Conservation (phyloP, 2,888 invertebrate genomes). For the Hypomecis atomaria region DNA sequence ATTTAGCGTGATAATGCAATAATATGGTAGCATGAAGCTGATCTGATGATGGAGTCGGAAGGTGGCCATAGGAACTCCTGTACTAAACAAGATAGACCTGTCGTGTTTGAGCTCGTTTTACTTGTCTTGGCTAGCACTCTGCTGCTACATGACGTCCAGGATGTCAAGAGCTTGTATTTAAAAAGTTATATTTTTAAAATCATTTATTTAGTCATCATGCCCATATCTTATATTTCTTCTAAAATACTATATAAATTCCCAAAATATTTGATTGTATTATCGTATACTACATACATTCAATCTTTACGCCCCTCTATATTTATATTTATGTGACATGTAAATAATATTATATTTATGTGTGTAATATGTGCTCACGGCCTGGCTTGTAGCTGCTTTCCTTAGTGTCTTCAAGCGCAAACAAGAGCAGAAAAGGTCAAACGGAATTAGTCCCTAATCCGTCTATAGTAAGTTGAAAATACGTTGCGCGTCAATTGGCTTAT, state of each 20-base stretch:
- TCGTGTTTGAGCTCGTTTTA: too few relatives aligned
- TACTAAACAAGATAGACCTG: too few relatives aligned
- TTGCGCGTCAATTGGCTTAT: conserved; percentile 30
- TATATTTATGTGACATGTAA: conserved; percentile 43
- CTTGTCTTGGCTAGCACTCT: too few relatives aligned
- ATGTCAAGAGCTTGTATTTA: too few relatives aligned
- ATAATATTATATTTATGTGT: conserved; percentile 56
- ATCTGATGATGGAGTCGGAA: too few relatives aligned
- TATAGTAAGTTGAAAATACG: conserved; percentile 63
- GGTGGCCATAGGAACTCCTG: too few relatives aligned
- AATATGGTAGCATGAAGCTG: too few relatives aligned
- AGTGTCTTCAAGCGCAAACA: conserved; percentile 68
- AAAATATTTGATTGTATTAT: not conserved
- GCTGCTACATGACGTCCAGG: too few relatives aligned
- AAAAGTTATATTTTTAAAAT: too few relatives aligned
- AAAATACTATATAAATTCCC: not conserved
- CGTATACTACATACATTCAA: not conserved
- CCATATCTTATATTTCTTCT: too few relatives aligned
- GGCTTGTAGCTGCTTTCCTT: conserved; percentile 73
- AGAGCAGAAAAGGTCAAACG: conserved; percentile 55
- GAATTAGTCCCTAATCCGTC: conserved; percentile 59
- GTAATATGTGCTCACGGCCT: conserved; percentile 61
- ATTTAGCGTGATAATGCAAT: too few relatives aligned
- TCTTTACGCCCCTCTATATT: conserved; percentile 13
- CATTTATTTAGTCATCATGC: too few relatives aligned